Evolutionary conservation across 2,888 invertebrate species (phyloP), one percentile per base, ranked within the genome.

Genomic region (Pemphredon lugubris): DNA sequence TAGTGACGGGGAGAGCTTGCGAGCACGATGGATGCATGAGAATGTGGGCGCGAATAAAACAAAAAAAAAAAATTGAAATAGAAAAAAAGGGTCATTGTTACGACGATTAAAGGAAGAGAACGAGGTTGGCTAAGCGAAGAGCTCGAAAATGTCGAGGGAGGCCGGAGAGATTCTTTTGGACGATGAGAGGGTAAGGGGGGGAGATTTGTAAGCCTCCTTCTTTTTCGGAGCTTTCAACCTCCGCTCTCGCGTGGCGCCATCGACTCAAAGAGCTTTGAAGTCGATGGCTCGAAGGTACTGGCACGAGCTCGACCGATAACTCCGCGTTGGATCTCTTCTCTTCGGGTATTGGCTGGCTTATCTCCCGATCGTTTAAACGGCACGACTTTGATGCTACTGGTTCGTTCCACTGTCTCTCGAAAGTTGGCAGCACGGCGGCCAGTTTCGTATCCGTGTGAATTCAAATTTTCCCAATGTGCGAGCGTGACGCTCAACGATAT

Each of bases 371-470:
- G 7, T 7, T n/a, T 34, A 4, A n/a, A n/a, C 1, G 16, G 9
- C 6, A 1, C 1, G n/a, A n/a, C 21, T 30, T 26, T 1, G 11
- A 2, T 6, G 13, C 2, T 39, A n/a, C 4, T 6, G 16, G 2
- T n/a, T 65, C 45, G 54, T 67, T 78, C 53, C 9, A 16, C 7
- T 2, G 37, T 2, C 18, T 26, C 39, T 53, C 69, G 69, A 48
- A 23, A 58, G 77, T 51, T 73, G 78, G 79, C 77, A 78, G 77
- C 78, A 78, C 77, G 40, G 67, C 42, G 23, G 50, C 23, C 11
- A 23, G 9, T 54, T 39, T 13, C 20, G 2, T 14, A 9, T n/a
- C 1, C 11, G 34, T 9, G 9, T 42, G 9, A 14, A 54, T 16
- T 0, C 26, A 23, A 30, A n/a, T n/a, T n/a, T n/a, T n/a, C n/a